Evolutionary conservation across 2,113 vertebrate species (phyloP).

Genomic region (Sander vitreus): DNA sequence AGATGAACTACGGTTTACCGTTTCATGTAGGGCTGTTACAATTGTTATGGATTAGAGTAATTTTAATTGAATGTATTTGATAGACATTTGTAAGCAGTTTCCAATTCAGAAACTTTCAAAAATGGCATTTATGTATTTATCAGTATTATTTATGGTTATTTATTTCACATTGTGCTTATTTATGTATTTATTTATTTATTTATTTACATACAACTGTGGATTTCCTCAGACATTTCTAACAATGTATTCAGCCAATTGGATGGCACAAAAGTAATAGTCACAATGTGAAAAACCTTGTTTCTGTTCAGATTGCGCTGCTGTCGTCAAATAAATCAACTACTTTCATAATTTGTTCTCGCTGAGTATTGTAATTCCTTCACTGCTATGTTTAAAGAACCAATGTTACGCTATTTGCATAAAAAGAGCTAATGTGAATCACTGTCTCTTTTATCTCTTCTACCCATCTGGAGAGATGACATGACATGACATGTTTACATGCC

Average conservation of each 20-base stretch:
- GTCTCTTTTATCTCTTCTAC: neutral
- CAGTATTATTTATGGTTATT: conserved; percentile 32
- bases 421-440: neutral
- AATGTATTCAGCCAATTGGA: neutral
- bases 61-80: conserved; percentile 8
- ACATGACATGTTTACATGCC: neutral
- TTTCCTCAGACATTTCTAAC: neutral
- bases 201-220: conserved; percentile 32
- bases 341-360: neutral
- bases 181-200: conserved; percentile 58
- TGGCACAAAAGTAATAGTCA: conserved; percentile 17
- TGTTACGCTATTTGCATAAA: neutral
- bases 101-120: neutral
- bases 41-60: neutral
- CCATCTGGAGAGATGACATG: neutral
- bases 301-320: conserved; percentile 19
- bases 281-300: conserved; percentile 29
- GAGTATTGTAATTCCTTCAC: neutral
- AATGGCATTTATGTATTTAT: conserved; percentile 9
- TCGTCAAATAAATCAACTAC: conserved; percentile 44
- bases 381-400: neutral
- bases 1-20: neutral
- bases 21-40: neutral
- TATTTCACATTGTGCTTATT: conserved; percentile 37
- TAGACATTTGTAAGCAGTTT: neutral